phyloP scores from a whole-genome alignment of 2,113 vertebrate species.

The Sclerurus mexicanus region DNA sequence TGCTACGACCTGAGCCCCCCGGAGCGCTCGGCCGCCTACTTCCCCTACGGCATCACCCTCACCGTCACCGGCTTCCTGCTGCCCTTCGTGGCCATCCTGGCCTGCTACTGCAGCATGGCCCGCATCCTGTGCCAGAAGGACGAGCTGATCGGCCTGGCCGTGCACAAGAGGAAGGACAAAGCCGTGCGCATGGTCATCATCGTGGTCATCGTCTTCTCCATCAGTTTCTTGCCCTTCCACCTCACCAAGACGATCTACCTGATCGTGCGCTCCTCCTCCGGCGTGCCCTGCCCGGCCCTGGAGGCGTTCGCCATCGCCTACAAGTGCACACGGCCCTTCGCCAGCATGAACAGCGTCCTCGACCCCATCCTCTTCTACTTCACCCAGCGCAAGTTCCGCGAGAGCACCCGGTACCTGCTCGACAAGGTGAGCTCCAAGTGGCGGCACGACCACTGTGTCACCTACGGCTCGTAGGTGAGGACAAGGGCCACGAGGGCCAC shows the following conservation, averaged over 20 bases:
- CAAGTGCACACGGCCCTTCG: conserved; percentile 91
- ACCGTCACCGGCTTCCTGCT: conserved; percentile 87
- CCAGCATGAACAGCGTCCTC: conserved; percentile 94
- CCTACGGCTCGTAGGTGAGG: background rate
- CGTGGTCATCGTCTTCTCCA: conserved; percentile 84
- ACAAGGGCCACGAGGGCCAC: background rate
- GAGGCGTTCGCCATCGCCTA: conserved; percentile 89
- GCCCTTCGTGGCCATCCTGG: conserved; percentile 86
- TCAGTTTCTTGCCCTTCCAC: conserved; percentile 96
- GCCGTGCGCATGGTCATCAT: conserved; percentile 89
- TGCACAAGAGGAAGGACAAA: conserved; percentile 82
- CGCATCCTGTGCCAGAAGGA: conserved; percentile 82
- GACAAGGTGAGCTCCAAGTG: conserved; percentile 80
- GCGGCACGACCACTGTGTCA: conserved; percentile 39
- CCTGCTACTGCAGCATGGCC: conserved; percentile 89
- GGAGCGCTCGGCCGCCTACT: conserved; percentile 74
- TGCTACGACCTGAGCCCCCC: conserved; percentile 93
- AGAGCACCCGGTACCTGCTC: conserved; percentile 78
- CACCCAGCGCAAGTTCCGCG: conserved; percentile 85
- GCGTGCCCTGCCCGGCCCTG: conserved; percentile 66
- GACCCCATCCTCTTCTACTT: conserved; percentile 98
- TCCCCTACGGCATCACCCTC: conserved; percentile 93
- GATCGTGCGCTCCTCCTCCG: conserved; percentile 76
- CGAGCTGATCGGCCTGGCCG: conserved; percentile 50
- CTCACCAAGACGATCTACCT: conserved; percentile 93